Conservation (phyloP, 2,113 vertebrate species). For the Entosphenus tridentatus region DNA sequence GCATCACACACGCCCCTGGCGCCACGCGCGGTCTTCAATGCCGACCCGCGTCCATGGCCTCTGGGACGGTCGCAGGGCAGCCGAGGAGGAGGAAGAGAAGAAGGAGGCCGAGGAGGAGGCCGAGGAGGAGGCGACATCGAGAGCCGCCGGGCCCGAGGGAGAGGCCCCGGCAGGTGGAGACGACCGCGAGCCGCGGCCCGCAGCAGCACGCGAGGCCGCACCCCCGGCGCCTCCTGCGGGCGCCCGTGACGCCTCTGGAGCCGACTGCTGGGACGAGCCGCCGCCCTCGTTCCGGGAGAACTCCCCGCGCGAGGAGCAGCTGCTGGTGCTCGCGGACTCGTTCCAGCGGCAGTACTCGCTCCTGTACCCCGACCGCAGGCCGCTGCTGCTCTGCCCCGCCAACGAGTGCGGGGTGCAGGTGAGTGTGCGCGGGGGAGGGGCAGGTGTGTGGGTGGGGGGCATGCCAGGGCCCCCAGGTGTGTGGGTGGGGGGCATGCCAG, state of each 20-base stretch:
- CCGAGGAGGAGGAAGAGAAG: neutral
- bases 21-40: too few species aligned
- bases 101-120: slow-evolving; percentile 2
- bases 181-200: neutral
- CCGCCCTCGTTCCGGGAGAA: slow-evolving; percentile 38
- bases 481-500: neutral
- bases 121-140: neutral
- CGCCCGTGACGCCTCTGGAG: slow-evolving; percentile 11
- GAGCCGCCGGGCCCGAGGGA: slow-evolving; percentile 8
- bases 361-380: slow-evolving; percentile 41
- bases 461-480: too few species aligned
- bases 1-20: too few species aligned
- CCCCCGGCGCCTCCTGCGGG: too few species aligned
- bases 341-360: slow-evolving; percentile 39
- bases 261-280: slow-evolving; percentile 19
- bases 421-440: neutral
- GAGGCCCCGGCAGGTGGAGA: slow-evolving; percentile 6
- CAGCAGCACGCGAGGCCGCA: slow-evolving; percentile 13
- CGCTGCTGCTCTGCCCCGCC: slow-evolving; percentile 34
- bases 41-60: too few species aligned
- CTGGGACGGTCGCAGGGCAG: neutral
- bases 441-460: slow-evolving; percentile 10
- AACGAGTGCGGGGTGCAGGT: slow-evolving; percentile 57
- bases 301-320: slow-evolving; percentile 23
- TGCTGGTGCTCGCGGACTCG: slow-evolving; percentile 31